phyloP scores from a whole-genome alignment of 1,140 invertebrate species.

The Caenorhabditis briggsae region DNA sequence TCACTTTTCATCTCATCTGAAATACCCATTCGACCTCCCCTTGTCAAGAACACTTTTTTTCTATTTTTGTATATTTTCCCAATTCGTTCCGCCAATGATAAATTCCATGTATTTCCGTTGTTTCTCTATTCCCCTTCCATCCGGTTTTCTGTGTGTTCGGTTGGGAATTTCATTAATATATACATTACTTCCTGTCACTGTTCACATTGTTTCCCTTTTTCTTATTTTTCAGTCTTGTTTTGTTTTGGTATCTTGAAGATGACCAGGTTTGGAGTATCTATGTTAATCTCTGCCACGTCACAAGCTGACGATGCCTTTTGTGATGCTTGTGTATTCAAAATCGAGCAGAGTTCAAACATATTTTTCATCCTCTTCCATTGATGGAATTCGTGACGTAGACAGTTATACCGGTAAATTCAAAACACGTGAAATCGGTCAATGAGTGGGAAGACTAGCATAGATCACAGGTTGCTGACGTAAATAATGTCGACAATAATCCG shows the following conservation, averaged over 20 bases:
- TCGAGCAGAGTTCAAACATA: constrained; percentile 2
- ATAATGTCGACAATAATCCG: constrained; percentile 26
- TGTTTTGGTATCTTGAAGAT: background rate
- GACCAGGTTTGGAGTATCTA: background rate
- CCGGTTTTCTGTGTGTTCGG: constrained; percentile 29
- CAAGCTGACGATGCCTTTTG: constrained; percentile 19
- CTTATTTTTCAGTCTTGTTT: background rate
- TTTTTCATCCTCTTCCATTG: background rate
- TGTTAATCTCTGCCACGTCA: constrained; percentile 23
- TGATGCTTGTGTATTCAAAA: constrained; percentile 35
- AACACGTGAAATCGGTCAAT: constrained; percentile 13
- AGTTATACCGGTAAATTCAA: background rate
- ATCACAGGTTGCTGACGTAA: constrained; percentile 18
- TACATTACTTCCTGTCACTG: constrained; percentile 18
- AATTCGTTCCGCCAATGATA: constrained; percentile 8
- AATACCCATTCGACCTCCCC: background rate
- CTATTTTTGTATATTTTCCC: background rate
- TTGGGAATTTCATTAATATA: constrained; percentile 30
- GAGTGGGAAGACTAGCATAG: background rate
- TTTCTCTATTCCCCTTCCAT: background rate
- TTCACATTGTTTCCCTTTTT: background rate
- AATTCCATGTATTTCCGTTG: constrained; percentile 21
- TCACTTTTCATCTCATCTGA: constrained; percentile 4
- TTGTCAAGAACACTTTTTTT: background rate
- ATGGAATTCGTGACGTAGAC: constrained; percentile 17